These are phyloP conservation scores for Etheostoma cragini DNA, from an alignment of 2,113 vertebrate genomes.

Conservation along the genomic window DNA sequence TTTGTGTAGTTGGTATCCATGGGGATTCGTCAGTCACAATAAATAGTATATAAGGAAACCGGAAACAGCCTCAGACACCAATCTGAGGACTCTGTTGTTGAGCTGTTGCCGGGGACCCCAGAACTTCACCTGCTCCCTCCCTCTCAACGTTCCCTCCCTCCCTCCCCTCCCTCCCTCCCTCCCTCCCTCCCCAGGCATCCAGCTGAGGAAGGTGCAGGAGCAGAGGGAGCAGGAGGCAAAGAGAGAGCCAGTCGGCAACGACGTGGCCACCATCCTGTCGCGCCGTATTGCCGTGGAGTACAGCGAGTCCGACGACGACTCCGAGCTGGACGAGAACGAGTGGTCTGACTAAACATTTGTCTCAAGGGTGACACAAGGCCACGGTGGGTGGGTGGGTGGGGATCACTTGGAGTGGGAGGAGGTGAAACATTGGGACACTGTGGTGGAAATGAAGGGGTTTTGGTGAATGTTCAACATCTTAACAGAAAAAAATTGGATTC, in stretches of 20 bases:
- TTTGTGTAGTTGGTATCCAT: not conserved
- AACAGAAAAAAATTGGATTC: not conserved
- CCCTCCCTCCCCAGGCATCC: conserved; percentile 85
- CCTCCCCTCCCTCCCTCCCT: not conserved
- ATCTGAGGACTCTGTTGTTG: too few species aligned
- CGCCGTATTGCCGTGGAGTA: conserved; percentile 95
- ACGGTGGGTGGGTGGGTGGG: conserved; percentile 19
- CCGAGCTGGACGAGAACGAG: conserved; percentile 93
- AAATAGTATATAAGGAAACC: too few species aligned
- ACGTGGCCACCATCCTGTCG: conserved; percentile 93
- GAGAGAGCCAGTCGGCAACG: conserved; percentile 92
- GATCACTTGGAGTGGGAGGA: not conserved
- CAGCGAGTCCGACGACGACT: conserved; percentile 96
- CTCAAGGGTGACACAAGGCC: not conserved
- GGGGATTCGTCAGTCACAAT: not conserved
- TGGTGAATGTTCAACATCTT: conserved; percentile 6
- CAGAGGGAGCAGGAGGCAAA: conserved; percentile 94
- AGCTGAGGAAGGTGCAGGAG: conserved; percentile 95
- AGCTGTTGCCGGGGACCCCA: not conserved
- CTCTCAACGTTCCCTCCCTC: not conserved
- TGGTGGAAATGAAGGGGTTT: conserved; percentile 24
- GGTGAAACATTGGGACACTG: not conserved
- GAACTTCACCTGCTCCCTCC: not conserved
- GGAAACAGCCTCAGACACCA: too few species aligned
- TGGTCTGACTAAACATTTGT: conserved; percentile 88